Evolutionary conservation across 2,888 invertebrate species (phyloP), one percentile per base, ranked within the genome.

Genomic region (Melipona beecheii): DNA sequence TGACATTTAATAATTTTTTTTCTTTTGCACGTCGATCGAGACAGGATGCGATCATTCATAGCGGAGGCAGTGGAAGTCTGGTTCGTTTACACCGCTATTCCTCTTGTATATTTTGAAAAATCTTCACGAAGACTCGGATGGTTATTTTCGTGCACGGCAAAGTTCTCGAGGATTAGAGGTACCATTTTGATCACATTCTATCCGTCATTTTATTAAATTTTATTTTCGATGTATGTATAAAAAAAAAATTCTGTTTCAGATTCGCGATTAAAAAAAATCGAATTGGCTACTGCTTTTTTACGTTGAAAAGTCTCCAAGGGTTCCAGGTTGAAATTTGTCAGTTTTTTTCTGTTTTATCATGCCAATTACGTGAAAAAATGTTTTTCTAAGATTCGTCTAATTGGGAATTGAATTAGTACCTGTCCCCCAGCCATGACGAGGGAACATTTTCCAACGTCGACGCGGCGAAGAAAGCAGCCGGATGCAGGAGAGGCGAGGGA

Each of bases 401-500:
- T 73, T 24, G 52, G 6, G 19, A 64, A 74, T 36, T 5, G 19
- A 62, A 31, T 69, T 77, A 36, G 66, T 85, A 83, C 81, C 79
- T 86, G 83, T 70, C 74, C 68, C 74, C 49, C 70, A 78, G 60
- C 72, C 77, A 74, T 64, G 62, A 81, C 65, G 73, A 78, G 78
- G 74, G 64, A 73, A 75, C 36, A 85, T 83, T 87, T 83, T 81
- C 80, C 76, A 86, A 85, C 82, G 78, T 79, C 84, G 81, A 84
- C 71, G 80, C 70, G 64, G 70, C 62, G 89, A 92, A 91, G 92
- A 91, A 93, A 92, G 90, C 91, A 90, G 91, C 92, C 92, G 92
- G 92, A 89, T 90, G 87, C 88, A 88, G 84, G 78, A 86, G 88
- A 87, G 91, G 90, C 90, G 87, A 89, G 88, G 91, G 86, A 83